Base-by-base conservation (phyloP, 2,888 invertebrate species). In the Dolomedes plantarius region DNA sequence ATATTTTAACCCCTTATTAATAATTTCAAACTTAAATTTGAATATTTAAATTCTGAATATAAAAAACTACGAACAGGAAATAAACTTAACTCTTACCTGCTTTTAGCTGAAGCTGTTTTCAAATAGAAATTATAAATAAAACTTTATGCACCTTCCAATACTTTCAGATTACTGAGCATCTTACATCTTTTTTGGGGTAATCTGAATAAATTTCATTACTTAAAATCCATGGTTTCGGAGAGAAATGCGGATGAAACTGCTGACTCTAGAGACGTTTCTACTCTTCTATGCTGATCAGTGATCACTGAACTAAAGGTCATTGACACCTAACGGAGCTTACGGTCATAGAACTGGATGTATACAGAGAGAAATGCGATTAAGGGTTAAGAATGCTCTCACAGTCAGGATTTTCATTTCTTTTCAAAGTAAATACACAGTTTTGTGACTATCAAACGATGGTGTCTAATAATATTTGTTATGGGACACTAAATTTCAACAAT, bases 301-400 rank as follows among this genome's bases (percentile, higher is more conserved):
- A 83, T 86, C 86, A 86, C 77, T 86, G 80, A 86, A 75, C 86
- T 73, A 76, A 80, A 86, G 86, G 86, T 86, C 86, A 86, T 86
- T 86, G 86, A 86, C 86, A 86, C 72, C 77, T 86, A 86, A 75
- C 79, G 86, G 85, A 85, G 85, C 83, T 83, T 71, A 77, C 86
- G 86, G 86, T 86, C 86, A 80, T 86, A 64, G 80, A 76, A 80
- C 86, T 80, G 74, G 75, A 75, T 86, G 76, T 75, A 69, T 46
- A 85, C 78, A 78, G 39, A 85, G 19, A 67, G 39, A 36, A 36
- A 32, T n/a, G 31, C 9, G 16, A 9, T 56, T 27, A 72, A 72
- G 72, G 31, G 41, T 69, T 39, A 28, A 69, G 9, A 11, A 1
- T 9, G 16, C 28, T 27, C 27, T 39, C 13, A 3, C 2, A 23